Base-by-base conservation (phyloP, 2,888 invertebrate species). In the Mesochorus sp. region DNA sequence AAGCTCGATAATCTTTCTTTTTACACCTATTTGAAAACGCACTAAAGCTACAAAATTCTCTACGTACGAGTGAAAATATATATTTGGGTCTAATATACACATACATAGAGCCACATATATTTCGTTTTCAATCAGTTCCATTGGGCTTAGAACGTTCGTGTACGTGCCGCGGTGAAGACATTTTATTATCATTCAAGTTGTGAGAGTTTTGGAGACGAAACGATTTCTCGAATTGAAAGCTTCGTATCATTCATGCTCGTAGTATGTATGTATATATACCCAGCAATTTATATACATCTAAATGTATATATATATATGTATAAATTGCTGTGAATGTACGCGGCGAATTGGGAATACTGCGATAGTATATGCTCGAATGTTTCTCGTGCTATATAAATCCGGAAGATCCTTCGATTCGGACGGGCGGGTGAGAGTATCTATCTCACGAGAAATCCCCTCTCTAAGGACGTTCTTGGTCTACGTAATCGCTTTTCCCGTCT, bases 401-500 rank as follows among this genome's bases (percentile, higher is more conserved):
- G 34, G 12, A 47, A 70, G 44, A 59, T 57, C 68, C 68, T 59
- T 49, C 68, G 47, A 47, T 59, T 47, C 37, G 53, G 47, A 57
- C 37, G 47, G 28, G 21, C 53, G 55, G 2, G 55, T 47, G 34
- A 44, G 57, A 44, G 34, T 70, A 70, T 70, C 57, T 57, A 70
- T 70, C 57, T 57, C 21, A 31, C 31, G 31, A 42, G 51, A 72
- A 72, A 72, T 19, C 55, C 49, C 62, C 55, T 42, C 4, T 24
- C 19, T 8, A 55, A 62, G 72, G 42, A 62, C 72, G 62, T 72
- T 62, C 51, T 44, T 62, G 62, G 39, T 55, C 31, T 21, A 17
- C 37, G 53, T 53, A 72, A 72, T 61, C 62, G 72, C 42, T 61
- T 72, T 62, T 62, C 62, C 42, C 42, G 24, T 42, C 14, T 61